phyloP scores from a whole-genome alignment of 2,113 vertebrate species.

The Phocoena phocoena region DNA sequence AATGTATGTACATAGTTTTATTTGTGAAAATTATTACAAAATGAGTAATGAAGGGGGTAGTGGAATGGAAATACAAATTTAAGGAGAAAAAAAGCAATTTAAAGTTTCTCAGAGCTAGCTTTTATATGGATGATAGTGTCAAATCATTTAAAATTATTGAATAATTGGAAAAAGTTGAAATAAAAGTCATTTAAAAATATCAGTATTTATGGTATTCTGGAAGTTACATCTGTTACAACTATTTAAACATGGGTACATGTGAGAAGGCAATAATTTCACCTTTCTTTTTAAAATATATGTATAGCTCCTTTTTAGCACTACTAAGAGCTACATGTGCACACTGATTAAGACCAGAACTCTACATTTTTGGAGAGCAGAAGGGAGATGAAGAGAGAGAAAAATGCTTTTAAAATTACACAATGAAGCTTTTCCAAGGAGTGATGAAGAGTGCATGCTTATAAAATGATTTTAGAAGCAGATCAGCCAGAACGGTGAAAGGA shows the following conservation, averaged over 20 bases:
- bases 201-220: constrained; percentile 19
- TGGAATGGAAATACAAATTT: background rate
- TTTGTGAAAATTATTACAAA: constrained; percentile 20
- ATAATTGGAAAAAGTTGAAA: background rate
- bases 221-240: background rate
- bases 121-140: background rate
- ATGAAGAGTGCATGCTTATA: background rate
- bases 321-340: background rate
- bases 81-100: background rate
- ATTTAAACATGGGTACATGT: background rate
- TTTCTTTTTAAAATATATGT: background rate
- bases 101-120: constrained; percentile 4
- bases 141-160: background rate
- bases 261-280: background rate
- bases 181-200: constrained; percentile 15
- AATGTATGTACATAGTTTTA: background rate
- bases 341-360: background rate
- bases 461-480: constrained; percentile 34
- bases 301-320: background rate
- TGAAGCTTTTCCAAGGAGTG: background rate
- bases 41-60: background rate
- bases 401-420: constrained; percentile 10
- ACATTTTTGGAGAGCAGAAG: background rate
- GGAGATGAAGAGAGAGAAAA: background rate
- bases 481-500: background rate